Evolutionary conservation across 2,888 invertebrate genomes (phyloP).

Genomic region (Lissonota sp.): DNA sequence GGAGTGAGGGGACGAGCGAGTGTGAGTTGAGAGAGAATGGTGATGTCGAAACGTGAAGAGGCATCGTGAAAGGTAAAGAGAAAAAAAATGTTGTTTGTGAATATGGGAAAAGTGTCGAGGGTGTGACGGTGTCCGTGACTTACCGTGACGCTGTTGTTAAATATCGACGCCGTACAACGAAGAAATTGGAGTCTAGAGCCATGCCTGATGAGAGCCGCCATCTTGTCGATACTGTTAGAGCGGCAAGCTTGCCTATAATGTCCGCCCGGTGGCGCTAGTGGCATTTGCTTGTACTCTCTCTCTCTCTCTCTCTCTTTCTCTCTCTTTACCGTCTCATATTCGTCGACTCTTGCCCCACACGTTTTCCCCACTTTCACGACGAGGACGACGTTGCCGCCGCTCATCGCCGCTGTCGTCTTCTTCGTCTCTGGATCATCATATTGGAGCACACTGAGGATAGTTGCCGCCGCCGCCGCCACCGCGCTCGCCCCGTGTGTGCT

Average conservation of each 20-base stretch:
- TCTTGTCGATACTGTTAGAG: slow-evolving; percentile 81
- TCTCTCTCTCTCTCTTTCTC: slow-evolving; percentile 21
- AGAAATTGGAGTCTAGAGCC: slow-evolving; percentile 76
- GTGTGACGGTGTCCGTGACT: slow-evolving; percentile 40
- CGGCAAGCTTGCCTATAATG: slow-evolving; percentile 44
- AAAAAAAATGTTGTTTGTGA: slow-evolving; percentile 60
- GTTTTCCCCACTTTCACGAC: neutral
- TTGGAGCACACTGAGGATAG: neutral
- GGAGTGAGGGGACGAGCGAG: slow-evolving; percentile 24
- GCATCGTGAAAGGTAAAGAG: slow-evolving; percentile 49
- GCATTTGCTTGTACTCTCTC: slow-evolving; percentile 1
- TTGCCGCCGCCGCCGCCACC: slow-evolving; percentile 25
- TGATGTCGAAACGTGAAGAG: neutral
- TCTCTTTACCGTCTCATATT: no score
- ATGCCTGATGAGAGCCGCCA: slow-evolving; percentile 87
- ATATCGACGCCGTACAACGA: slow-evolving; percentile 25
- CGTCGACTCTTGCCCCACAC: neutral
- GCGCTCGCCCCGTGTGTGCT: slow-evolving; percentile 35
- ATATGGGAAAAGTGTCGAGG: slow-evolving; percentile 4
- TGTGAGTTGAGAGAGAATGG: slow-evolving; percentile 11
- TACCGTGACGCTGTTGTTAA: slow-evolving; percentile 41
- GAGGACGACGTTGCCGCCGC: neutral
- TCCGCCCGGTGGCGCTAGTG: slow-evolving; percentile 56
- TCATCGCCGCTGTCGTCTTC: slow-evolving; percentile 32
- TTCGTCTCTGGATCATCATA: neutral